A percentile compares a stretch with the other conserved stretches of the same genome.
Conservation (phyloP, 2,113 vertebrate genomes). For the Chitala chitala region DNA sequence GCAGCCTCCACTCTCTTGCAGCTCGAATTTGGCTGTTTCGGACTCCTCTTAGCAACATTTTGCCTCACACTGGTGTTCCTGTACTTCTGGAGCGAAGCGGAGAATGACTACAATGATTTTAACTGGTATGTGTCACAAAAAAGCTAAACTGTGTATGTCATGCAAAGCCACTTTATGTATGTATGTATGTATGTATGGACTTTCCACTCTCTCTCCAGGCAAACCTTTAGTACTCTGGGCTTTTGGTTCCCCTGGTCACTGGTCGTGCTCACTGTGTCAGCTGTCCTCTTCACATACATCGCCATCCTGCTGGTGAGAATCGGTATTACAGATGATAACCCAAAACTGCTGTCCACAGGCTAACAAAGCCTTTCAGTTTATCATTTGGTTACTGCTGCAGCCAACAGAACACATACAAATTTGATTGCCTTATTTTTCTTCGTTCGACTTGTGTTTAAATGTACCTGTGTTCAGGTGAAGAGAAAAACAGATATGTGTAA, state of each 20-base stretch:
- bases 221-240: constrained; percentile 66
- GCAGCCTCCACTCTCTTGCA: no score
- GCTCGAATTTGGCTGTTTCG: constrained; percentile 67
- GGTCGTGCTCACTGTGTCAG: constrained; percentile 65
- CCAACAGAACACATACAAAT: no score
- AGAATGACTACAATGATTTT: constrained; percentile 86
- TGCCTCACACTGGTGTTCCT: constrained; percentile 73
- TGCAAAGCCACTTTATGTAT: not conserved
- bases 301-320: constrained; percentile 69
- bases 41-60: constrained; percentile 69
- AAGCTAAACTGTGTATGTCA: not conserved
- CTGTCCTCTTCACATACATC: constrained; percentile 66
- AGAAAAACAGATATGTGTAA: no score
- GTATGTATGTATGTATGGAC: no score
- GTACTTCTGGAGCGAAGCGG: constrained; percentile 78
- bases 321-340: no score
- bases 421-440: not conserved
- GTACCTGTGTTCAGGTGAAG: no score
- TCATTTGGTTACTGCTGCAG: no score
- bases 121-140: constrained; percentile 72
- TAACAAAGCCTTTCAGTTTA: no score
- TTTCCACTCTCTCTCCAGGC: constrained; percentile 52
- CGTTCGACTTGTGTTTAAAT: no score
- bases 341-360: no score
- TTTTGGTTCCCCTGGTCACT: constrained; percentile 83